These are phyloP conservation scores for Heliocidaris erythrogramma DNA, from an alignment of 35 echinoderm and acorn worm genomes.

Conservation along the genomic window DNA sequence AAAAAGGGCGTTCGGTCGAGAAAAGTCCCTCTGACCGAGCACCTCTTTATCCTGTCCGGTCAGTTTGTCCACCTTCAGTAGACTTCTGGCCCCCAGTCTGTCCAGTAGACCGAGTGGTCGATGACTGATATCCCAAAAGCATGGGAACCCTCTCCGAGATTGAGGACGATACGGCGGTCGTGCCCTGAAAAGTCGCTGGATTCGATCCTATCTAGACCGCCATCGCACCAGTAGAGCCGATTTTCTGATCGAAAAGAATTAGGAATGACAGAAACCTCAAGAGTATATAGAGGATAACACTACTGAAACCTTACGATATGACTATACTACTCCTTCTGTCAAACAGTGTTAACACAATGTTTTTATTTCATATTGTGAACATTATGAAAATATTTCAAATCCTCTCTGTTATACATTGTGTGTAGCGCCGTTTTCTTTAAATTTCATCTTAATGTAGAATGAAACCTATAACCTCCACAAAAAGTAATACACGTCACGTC, in stretches of 20 bases:
- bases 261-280: not conserved
- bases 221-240: conserved; percentile 73
- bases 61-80: conserved; percentile 29
- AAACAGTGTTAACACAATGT: no score
- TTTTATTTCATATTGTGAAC: no score
- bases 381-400: no score
- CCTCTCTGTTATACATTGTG: no score
- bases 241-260: conserved; percentile 35
- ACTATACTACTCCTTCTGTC: no score
- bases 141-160: not conserved
- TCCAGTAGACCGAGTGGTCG: conserved; percentile 60
- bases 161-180: conserved; percentile 19
- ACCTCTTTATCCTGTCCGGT: not conserved
- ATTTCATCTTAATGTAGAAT: no score
- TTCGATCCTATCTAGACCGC: conserved; percentile 49
- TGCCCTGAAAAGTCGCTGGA: conserved; percentile 40
- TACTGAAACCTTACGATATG: no score
- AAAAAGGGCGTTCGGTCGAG: conserved; percentile 50
- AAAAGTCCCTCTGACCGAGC: conserved; percentile 14
- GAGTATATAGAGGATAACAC: no score
- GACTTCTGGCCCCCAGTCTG: conserved; percentile 26
- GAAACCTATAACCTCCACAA: no score
- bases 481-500: no score
- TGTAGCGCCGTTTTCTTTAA: no score
- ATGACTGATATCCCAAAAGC: conserved; percentile 55